Evolutionary conservation across 2,113 vertebrate genomes (phyloP), one percentile per base, ranked within the genome.

Genomic region (Nesogale talazaci): DNA sequence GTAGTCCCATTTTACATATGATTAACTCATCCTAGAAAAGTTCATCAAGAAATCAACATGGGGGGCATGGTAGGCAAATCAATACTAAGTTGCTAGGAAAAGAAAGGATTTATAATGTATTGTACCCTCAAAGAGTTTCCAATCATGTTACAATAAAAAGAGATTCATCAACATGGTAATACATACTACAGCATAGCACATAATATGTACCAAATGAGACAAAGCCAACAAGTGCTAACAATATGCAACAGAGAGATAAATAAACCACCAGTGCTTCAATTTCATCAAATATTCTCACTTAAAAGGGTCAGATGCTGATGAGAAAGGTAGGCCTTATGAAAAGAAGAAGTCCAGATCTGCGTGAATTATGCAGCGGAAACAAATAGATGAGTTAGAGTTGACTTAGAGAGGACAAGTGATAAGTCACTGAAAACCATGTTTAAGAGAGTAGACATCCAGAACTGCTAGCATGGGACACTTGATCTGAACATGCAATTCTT

Each of bases 21-120:
- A 94, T 89, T 93, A 95, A 92, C 84, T 93, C 29, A 3, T 77
- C 23, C 31, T 10, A 72, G 57, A 94, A 90, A 94, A 89, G 31
- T 87, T 94, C 93, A 92, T 81, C 74, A 81, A 92, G 38, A 75
- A 86, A 89, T 89, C 88, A 85, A 65, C 40, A 86, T 77, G 65
- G 94, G 31, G 15, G 46, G 19, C 59, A 79, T 46, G 59, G 74
- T 89, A 94, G 89, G 89, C 61, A 94, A 92, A 94, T 94, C n/a
- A 87, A 82, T 88, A 88, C 46, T 74, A 76, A 88, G 61, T 34
- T 89, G 40, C 69, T 67, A 17, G 88, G 61, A 85, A 16, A 7
- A 88, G 3, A 88, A 78, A 87, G 31, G n/a, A 94, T 94, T 96
- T 90, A 94, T 85, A 38, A 85, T 34, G 59, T 2, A 83, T 2